A percentile compares a stretch with the other conserved stretches of the same genome.
These are phyloP conservation scores for Ips nitidus DNA, from an alignment of 1,140 invertebrate species.

Conservation along the genomic window DNA sequence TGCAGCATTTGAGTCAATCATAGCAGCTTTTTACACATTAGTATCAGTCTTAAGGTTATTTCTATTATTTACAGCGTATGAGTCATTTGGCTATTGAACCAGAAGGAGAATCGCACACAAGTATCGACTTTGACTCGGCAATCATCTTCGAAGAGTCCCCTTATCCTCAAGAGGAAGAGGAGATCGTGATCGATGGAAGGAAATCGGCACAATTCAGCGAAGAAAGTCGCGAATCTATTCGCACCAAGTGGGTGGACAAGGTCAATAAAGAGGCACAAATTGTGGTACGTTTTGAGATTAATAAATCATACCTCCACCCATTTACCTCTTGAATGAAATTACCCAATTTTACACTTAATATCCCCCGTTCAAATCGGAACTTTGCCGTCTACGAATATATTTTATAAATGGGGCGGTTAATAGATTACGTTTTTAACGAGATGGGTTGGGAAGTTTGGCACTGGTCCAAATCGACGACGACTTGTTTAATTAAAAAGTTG, in stretches of 20 bases:
- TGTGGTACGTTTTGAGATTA: conserved; percentile 61
- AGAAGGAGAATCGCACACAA: conserved; percentile 66
- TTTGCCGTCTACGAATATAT: conserved; percentile 7
- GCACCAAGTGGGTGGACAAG: conserved; percentile 71
- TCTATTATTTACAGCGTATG: conserved; percentile 40
- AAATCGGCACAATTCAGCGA: conserved; percentile 58
- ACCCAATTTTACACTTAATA: conserved; percentile 17
- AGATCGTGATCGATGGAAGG: conserved; percentile 65
- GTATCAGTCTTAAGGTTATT: background rate
- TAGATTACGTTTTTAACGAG: conserved; percentile 9
- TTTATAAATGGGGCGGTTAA: background rate
- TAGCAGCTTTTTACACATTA: no score
- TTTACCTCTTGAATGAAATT: background rate
- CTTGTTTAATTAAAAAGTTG: conserved; percentile 28
- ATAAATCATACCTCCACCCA: background rate
- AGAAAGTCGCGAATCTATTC: conserved; percentile 65
- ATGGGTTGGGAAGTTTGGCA: background rate
- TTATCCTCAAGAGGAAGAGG: conserved; percentile 61
- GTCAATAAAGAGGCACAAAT: conserved; percentile 69
- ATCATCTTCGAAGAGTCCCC: conserved; percentile 58
- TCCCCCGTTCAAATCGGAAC: background rate
- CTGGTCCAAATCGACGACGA: conserved; percentile 2
- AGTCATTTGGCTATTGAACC: conserved; percentile 44
- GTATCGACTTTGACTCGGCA: conserved; percentile 61
- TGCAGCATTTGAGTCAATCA: background rate